These are phyloP conservation scores for Callionymus lyra DNA, from an alignment of 2,113 vertebrate genomes.

Conservation along the genomic window DNA sequence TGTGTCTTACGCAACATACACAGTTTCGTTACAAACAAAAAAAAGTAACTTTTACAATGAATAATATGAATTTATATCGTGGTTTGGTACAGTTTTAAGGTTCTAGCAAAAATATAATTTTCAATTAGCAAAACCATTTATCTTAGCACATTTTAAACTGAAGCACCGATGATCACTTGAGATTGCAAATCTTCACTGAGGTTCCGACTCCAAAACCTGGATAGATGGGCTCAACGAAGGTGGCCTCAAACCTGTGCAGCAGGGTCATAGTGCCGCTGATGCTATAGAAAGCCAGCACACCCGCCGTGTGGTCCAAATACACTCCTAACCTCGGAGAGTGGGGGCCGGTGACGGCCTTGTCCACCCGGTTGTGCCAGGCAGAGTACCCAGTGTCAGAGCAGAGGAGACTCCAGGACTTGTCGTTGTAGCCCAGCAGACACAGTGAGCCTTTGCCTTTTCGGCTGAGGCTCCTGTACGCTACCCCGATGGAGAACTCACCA, in stretches of 20 bases:
- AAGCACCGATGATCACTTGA: constrained; percentile 50
- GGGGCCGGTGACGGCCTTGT: constrained; percentile 59
- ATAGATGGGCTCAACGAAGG: constrained; percentile 72
- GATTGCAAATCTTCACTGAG: constrained; percentile 69
- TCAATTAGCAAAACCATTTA: constrained; percentile 21
- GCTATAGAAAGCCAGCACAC: constrained; percentile 80
- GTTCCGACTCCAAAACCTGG: constrained; percentile 86
- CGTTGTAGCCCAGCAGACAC: constrained; percentile 81
- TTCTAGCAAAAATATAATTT: constrained; percentile 22
- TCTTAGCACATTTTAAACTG: neutral
- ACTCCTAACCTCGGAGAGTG: constrained; percentile 76
- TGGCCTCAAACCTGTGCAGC: constrained; percentile 76
- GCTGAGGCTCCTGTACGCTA: constrained; percentile 73
- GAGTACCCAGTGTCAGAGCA: constrained; percentile 76
- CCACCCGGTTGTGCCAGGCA: constrained; percentile 80
- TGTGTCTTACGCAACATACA: no score
- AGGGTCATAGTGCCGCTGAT: constrained; percentile 65
- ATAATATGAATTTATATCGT: no score
- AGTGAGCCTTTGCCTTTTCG: constrained; percentile 66
- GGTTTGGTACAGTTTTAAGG: constrained; percentile 5
- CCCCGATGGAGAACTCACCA: constrained; percentile 76
- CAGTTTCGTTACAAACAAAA: no score
- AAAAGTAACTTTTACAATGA: no score
- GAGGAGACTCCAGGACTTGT: constrained; percentile 89
- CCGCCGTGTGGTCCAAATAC: constrained; percentile 74